Evolutionary conservation across 2,113 vertebrate genomes (phyloP), one percentile per base, ranked within the genome.

Genomic region (Dendropsophus ebraccatus): DNA sequence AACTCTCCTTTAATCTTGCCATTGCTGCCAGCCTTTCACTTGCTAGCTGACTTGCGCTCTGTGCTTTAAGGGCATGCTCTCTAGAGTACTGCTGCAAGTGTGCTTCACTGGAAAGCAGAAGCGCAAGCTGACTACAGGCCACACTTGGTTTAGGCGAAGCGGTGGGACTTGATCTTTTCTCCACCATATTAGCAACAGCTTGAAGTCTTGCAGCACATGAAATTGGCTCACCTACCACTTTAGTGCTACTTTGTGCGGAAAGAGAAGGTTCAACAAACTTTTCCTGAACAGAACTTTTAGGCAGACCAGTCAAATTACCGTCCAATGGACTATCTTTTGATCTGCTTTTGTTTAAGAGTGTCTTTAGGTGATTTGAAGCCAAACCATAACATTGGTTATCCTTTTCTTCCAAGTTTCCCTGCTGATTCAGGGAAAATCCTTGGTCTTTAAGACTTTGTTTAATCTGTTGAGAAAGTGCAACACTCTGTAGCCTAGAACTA

Each of bases 41-140:
- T 54, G 98, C 98, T 32, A 95, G 95, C 47, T 97, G 94, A 88
- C 93, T 97, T 8, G 97, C 96, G 73, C 95, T 95, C 92, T 98
- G 97, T 89, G 97, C 96, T 94, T 98, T 99, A 87, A 99, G 91
- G 77, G 97, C 96, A 21, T 99, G 98, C 91, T 99, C 98, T 89
- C 97, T 94, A 77, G 97, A 98, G 90, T 99, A 99, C 91, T 99
- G 97, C 92, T 99, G 97, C 88, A 99, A 92, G 91, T 99, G 97
- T 81, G 97, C 97, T 90, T 99, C 98, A 9, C 98, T 99, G n/a
- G 98, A 99, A 56, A 99, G 95, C 54, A 99, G 93, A 58, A 99
- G 91, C 12, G 98, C 98, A 73, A 99, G 91, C 58, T 99, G 98
- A 92, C 98, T 99, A 89, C 98, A 99, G 7, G 97, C 97, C 32